A percentile compares a stretch with the other conserved stretches of the same genome.
These are phyloP conservation scores for Hypsibius dujardini DNA, from an alignment of 1,140 invertebrate species.

Conservation along the genomic window DNA sequence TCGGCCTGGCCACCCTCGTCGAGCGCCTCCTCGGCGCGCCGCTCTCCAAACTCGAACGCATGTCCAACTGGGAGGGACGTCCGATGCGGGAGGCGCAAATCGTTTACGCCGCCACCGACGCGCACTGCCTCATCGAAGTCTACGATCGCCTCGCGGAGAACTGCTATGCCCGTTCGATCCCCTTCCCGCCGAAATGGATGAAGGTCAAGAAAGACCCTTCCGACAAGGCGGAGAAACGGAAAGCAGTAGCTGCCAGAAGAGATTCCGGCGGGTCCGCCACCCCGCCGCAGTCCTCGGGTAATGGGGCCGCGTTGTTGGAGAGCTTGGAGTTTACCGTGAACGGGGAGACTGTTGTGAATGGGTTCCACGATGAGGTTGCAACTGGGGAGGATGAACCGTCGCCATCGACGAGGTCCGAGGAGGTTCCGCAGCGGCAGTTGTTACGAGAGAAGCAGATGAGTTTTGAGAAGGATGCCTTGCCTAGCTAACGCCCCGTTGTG, in stretches of 20 bases:
- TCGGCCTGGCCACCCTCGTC: constrained; percentile 35
- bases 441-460: no score
- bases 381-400: no score
- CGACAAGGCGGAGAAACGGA: neutral
- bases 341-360: no score
- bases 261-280: neutral
- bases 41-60: constrained; percentile 60
- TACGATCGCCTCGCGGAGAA: constrained; percentile 38
- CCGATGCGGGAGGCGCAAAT: constrained; percentile 55
- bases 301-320: no score
- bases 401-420: no score
- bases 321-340: no score
- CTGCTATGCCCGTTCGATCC: constrained; percentile 21
- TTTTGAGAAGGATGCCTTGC: no score
- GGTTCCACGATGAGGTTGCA: no score
- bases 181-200: neutral
- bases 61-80: constrained; percentile 66
- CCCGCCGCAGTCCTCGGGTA: no score
- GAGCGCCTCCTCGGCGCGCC: constrained; percentile 49
- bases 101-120: constrained; percentile 60
- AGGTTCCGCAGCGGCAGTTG: no score
- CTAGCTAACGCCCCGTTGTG: no score
- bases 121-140: constrained; percentile 54
- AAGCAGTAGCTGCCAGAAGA: neutral
- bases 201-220: neutral